A percentile compares a stretch with the other conserved stretches of the same genome.
Evolutionary conservation across 2,888 invertebrate genomes (phyloP).

Genomic region (Melanostoma mellinum): DNA sequence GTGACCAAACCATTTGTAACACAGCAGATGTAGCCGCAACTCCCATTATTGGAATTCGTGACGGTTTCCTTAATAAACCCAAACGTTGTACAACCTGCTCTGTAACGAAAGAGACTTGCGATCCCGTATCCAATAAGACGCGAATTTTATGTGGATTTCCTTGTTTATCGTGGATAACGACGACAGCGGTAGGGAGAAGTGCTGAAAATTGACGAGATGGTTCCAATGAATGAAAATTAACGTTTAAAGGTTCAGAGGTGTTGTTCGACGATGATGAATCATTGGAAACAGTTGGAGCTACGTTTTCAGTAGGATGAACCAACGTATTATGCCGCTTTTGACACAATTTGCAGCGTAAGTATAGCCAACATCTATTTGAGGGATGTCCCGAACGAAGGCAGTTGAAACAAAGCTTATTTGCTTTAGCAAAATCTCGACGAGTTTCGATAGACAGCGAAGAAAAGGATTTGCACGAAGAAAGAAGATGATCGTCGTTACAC

Average conservation of each 20-base stretch:
- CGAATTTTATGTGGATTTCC: neutral
- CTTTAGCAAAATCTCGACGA: slow-evolving; percentile 13
- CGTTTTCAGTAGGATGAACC: slow-evolving; percentile 17
- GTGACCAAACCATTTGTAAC: slow-evolving; percentile 29
- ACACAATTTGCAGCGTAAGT: slow-evolving; percentile 7
- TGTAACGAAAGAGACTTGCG: slow-evolving; percentile 24
- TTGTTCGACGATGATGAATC: neutral
- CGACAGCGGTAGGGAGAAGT: slow-evolving; percentile 20
- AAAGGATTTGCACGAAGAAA: slow-evolving; percentile 6
- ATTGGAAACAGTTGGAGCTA: neutral
- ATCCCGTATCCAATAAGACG: slow-evolving; percentile 15
- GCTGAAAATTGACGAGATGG: slow-evolving; percentile 3
- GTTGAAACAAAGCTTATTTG: slow-evolving; percentile 3
- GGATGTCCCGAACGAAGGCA: slow-evolving; percentile 7
- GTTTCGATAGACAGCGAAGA: neutral
- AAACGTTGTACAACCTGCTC: neutral
- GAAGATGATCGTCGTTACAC: slow-evolving; percentile 1
- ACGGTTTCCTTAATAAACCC: neutral
- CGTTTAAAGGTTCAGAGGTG: neutral
- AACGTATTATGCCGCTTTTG: slow-evolving; percentile 24
- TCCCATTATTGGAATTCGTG: slow-evolving; percentile 21
- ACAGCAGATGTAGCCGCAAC: slow-evolving; percentile 3
- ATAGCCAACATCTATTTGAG: slow-evolving; percentile 10
- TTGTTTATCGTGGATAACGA: slow-evolving; percentile 12
- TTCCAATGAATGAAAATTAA: slow-evolving; percentile 5